Evolutionary conservation across 2,797 vertebrate genomes (phyloP), one percentile per base, ranked within the genome.

Genomic region (Clangula hyemalis): DNA sequence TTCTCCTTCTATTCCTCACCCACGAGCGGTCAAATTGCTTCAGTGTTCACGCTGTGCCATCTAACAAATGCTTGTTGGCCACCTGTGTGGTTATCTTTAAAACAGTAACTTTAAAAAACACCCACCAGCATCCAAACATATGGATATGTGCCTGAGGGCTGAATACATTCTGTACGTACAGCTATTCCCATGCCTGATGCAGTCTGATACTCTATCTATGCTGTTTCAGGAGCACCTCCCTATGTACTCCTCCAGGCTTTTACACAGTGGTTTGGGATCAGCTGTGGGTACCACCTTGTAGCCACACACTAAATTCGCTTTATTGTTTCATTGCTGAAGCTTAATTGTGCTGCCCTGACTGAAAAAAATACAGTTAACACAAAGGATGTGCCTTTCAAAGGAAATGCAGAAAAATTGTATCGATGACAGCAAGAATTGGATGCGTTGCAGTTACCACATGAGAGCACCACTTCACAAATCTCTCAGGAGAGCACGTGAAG

Each of bases 1-100:
- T 90, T 80, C 75, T 85, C 71, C 69, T 70, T 81, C 76, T 83
- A 69, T 89, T 90, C 54, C 65, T 93, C 86, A 88, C 92, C 90
- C 90, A 94, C 66, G 0, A 93, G 81, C 4, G 30, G 57, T 93
- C 93, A 88, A 69, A 94, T 94, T 90, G 77, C 81, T 83, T 89
- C 80, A 87, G 24, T 38, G 39, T 80, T 91, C 51, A 11, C 58
- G 77, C 86, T 92, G 76, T 89, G 90, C 95, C 87, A 89, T 94
- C 91, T 92, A 90, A 87, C 77, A 94, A 96, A 90, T 2, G 27
- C 78, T 94, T 83, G 86, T 71, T 92, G 94, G 86, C 91, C 95
- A 96, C 95, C 95, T 96, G 84, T 77, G 86, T 92, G 43, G 88
- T 56, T 95, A 93, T 95, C 86, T 96, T 96, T 97, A 89, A 96